A percentile compares a stretch with the other conserved stretches of the same genome.
Conservation (phyloP, 2,888 invertebrate species). For the Drosophila rellima region DNA sequence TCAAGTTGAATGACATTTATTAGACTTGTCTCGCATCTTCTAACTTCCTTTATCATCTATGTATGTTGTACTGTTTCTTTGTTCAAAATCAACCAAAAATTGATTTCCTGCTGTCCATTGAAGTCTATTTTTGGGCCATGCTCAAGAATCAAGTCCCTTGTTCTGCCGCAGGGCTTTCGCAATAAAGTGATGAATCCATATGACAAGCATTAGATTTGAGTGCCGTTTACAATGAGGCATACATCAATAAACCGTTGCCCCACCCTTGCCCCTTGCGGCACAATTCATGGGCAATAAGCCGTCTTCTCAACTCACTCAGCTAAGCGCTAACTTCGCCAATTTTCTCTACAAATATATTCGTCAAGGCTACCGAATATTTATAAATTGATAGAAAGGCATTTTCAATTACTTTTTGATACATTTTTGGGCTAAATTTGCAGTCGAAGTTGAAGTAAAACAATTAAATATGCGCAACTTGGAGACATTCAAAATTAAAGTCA, state of each 20-base stretch:
- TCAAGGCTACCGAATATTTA: neutral
- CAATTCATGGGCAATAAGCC: slow-evolving; percentile 31
- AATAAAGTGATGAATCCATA: slow-evolving; percentile 12
- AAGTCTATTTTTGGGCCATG: slow-evolving; percentile 16
- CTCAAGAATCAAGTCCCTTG: slow-evolving; percentile 14
- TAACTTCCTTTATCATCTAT: neutral
- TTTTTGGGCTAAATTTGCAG: neutral
- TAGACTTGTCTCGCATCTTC: slow-evolving; percentile 8
- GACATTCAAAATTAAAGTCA: slow-evolving; percentile 5
- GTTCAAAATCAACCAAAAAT: slow-evolving; percentile 45
- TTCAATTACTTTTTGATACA: slow-evolving; percentile 9
- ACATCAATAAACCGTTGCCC: slow-evolving; percentile 13
- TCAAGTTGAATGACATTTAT: slow-evolving; percentile 55
- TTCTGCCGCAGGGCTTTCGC: neutral
- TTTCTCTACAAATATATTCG: neutral
- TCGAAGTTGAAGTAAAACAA: neutral
- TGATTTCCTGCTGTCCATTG: slow-evolving; percentile 57
- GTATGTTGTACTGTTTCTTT: slow-evolving; percentile 13
- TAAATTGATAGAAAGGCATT: neutral
- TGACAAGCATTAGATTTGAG: slow-evolving; percentile 8
- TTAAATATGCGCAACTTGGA: neutral
- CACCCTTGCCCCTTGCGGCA: neutral
- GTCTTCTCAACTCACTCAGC: slow-evolving; percentile 1
- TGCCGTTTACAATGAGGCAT: slow-evolving; percentile 7
- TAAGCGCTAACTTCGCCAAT: neutral